Evolutionary conservation across 2,113 vertebrate species (phyloP).

Genomic region (Epinephelus cyanopodus): DNA sequence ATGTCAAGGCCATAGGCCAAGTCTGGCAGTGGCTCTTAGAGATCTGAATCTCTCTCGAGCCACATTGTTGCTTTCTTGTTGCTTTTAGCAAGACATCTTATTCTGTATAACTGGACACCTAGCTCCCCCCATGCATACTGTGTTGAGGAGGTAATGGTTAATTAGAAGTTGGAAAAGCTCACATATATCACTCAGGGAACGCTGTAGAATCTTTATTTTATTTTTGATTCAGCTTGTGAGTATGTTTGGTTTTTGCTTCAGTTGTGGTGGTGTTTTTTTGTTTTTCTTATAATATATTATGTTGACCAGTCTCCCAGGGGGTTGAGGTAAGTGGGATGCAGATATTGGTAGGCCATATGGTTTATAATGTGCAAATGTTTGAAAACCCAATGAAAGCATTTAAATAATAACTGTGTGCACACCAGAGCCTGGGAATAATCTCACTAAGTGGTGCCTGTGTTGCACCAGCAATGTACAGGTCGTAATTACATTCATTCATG

Average conservation of each 20-base stretch:
- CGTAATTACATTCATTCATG: conserved; percentile 64
- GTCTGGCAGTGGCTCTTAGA: too few relatives aligned
- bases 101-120: too few relatives aligned
- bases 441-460: conserved; percentile 36
- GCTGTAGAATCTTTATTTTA: background rate
- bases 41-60: too few relatives aligned
- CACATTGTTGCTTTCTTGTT: too few relatives aligned
- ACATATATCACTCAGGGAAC: background rate
- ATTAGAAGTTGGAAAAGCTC: background rate
- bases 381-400: background rate
- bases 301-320: too few relatives aligned
- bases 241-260: too few relatives aligned
- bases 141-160: background rate
- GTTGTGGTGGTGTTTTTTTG: background rate
- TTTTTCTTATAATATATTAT: background rate
- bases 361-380: background rate
- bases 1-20: too few relatives aligned
- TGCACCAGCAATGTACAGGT: conserved; percentile 38
- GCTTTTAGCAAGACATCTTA: too few relatives aligned
- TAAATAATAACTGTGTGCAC: conserved; percentile 18
- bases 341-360: background rate
- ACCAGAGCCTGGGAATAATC: conserved; percentile 45
- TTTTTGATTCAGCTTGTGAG: background rate
- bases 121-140: too few relatives aligned
- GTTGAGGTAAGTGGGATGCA: background rate